Base-by-base conservation (phyloP, 2,113 vertebrate species). In the Callorhinus ursinus region DNA sequence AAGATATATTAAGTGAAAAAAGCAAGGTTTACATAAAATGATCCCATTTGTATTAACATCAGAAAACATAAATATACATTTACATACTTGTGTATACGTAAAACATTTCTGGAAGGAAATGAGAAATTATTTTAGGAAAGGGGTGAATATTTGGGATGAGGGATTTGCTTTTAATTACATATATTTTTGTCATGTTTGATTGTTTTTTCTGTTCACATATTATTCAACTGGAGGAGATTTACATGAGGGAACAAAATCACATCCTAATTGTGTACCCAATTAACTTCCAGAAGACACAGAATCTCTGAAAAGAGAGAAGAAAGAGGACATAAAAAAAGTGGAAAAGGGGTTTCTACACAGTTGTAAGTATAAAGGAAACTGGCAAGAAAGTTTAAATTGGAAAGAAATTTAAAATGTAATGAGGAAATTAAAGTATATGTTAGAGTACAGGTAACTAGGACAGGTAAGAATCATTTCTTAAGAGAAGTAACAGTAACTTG, bases 31-130 rank as follows among this genome's bases (percentile, higher is more conserved):
- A 42, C 65, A 72, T n/a, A 22, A 81, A 61, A 49, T 82, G 14
- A 46, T 80, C 3, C 15, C 9, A 69, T 77, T 71, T 82, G 84
- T 46, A 51, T 71, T 83, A 88, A 93, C 92, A 93, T 67, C 22
- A 90, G 57, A 67, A 81, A 87, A 81, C 9, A 76, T 33, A 65
- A 95, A 59, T 67, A 67, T 16, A 21, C 21, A 59, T 93, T 76
- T 83, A 83, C 4, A 57, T 85, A 18, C 7, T 80, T 0, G 1
- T 93, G 19, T 88, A 67, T 77, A 79, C 16, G 72, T 79, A 65
- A 91, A 74, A 91, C 15, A 61, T 82, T 87, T 87, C 42, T 84
- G 21, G 55, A 65, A 95, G 10, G 80, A 95, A 94, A 82, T 93
- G 22, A 46, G 11, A 88, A 90, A 84, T 46, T 91, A 46, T 69